These are phyloP conservation scores for Lophotis ruficrista DNA, from an alignment of 2,113 vertebrate genomes.

Conservation along the genomic window DNA sequence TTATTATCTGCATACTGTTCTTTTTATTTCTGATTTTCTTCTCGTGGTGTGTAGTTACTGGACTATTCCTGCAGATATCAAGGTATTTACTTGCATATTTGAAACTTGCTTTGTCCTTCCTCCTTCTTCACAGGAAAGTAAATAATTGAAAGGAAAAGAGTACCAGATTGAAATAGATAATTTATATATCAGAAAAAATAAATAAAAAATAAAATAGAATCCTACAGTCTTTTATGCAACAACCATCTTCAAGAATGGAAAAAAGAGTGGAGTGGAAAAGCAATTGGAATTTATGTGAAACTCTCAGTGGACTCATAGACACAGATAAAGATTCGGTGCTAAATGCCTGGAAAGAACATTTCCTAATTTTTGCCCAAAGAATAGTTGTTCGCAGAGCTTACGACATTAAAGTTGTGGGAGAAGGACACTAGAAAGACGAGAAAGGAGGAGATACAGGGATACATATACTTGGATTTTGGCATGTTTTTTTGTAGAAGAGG, in stretches of 20 bases:
- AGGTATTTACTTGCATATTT: neutral
- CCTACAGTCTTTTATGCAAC: neutral
- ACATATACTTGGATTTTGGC: neutral
- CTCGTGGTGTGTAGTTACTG: neutral
- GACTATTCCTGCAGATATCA: neutral
- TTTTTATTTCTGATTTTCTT: conserved; percentile 20
- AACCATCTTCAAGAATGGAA: conserved; percentile 43
- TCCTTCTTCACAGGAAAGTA: neutral
- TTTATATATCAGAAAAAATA: neutral
- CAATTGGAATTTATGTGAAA: conserved; percentile 54
- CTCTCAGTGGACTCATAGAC: conserved; percentile 40
- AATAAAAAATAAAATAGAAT: neutral
- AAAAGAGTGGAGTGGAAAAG: conserved; percentile 52
- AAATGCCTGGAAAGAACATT: conserved; percentile 65
- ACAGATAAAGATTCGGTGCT: conserved; percentile 48
- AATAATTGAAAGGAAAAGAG: neutral
- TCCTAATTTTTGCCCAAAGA: conserved; percentile 60
- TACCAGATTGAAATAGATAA: neutral
- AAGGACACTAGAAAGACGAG: neutral
- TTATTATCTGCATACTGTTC: neutral
- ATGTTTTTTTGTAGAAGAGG: neutral
- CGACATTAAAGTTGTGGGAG: neutral
- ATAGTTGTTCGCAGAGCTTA: conserved; percentile 33
- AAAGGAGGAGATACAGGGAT: neutral
- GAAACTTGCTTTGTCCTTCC: neutral